phyloP scores from a whole-genome alignment of 2,113 vertebrate species.

The Pangasianodon hypophthalmus region DNA sequence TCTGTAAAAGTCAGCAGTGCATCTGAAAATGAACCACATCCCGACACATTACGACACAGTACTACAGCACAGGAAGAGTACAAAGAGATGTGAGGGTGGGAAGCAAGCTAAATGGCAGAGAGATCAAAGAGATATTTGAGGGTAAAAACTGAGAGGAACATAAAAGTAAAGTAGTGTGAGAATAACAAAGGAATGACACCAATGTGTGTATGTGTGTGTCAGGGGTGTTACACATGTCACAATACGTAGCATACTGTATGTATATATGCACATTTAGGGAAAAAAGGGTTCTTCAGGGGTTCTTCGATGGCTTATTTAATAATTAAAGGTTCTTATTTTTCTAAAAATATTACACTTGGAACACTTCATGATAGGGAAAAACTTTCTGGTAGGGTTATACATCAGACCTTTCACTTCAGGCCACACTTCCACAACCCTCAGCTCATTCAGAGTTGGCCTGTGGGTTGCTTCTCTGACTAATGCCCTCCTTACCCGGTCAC shows the following conservation, averaged over 20 bases:
- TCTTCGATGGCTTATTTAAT: neutral
- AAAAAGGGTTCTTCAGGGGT: neutral
- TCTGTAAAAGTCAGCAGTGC: neutral
- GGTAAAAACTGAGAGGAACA: neutral
- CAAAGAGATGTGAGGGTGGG: neutral
- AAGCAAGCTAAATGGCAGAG: neutral
- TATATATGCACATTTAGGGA: neutral
- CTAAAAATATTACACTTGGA: neutral
- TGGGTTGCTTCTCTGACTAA: neutral
- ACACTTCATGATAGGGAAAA: neutral
- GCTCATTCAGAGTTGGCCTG: neutral
- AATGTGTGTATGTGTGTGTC: neutral
- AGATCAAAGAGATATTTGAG: slow-evolving; percentile 15
- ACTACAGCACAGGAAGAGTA: neutral
- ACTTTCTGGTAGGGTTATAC: neutral
- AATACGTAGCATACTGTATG: neutral
- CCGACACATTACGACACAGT: neutral
- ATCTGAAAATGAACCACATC: neutral
- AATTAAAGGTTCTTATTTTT: neutral
- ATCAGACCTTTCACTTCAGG: neutral
- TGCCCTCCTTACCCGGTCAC: neutral
- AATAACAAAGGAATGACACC: neutral
- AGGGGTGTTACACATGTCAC: neutral
- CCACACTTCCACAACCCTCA: neutral
- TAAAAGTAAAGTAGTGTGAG: slow-evolving; percentile 6